phyloP scores from a whole-genome alignment of 2,113 vertebrate genomes.

The Furnarius figulus region DNA sequence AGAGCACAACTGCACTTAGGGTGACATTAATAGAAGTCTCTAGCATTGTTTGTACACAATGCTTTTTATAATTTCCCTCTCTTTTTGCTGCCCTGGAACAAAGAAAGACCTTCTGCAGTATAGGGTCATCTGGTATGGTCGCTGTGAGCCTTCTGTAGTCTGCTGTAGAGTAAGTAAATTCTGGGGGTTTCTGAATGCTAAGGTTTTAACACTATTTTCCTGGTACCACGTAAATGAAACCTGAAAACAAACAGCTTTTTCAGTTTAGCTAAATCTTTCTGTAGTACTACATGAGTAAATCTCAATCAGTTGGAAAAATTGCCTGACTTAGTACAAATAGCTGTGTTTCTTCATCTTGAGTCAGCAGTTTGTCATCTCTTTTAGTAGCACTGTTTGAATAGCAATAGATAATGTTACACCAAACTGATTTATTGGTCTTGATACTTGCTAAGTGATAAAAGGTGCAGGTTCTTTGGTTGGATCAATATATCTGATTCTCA shows the following conservation, averaged over 20 bases:
- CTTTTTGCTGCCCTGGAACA: neutral
- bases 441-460: neutral
- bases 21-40: neutral
- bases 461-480: neutral
- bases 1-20: neutral
- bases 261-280: neutral
- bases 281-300: neutral
- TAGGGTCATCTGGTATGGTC: fast-evolving
- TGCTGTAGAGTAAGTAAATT: neutral
- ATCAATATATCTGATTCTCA: neutral
- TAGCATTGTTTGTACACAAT: neutral
- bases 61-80: neutral
- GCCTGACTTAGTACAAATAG: neutral
- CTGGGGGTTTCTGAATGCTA: neutral
- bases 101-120: neutral
- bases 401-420: neutral
- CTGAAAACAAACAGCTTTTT: neutral
- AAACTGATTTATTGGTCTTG: neutral
- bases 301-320: neutral
- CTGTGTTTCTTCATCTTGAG: neutral
- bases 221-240: neutral
- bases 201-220: neutral
- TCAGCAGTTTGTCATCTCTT: neutral
- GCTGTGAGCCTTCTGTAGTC: neutral
- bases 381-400: neutral